Conservation (phyloP, 2,113 vertebrate genomes). For the Chrysemys picta region DNA sequence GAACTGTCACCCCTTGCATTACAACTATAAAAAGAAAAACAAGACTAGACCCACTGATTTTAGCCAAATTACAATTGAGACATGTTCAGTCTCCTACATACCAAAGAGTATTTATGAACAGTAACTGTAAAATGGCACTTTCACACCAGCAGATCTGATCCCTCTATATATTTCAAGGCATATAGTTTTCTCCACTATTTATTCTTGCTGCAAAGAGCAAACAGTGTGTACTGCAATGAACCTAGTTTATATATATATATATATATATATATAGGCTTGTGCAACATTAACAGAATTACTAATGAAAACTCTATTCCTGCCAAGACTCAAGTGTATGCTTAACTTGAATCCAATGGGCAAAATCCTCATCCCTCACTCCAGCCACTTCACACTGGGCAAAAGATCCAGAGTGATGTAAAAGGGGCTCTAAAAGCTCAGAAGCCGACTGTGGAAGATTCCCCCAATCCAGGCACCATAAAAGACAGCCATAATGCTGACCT, state of each 20-base stretch:
- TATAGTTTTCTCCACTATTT: background rate
- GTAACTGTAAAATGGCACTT: background rate
- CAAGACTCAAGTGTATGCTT: background rate
- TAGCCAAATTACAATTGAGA: background rate
- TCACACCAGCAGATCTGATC: background rate
- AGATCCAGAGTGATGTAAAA: constrained; percentile 55
- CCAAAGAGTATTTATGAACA: background rate
- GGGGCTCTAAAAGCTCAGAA: constrained; percentile 58
- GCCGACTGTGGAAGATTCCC: constrained; percentile 2
- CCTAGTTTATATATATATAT: background rate
- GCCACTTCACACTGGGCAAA: background rate
- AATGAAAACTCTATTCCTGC: background rate
- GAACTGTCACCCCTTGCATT: background rate
- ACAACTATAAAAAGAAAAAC: background rate
- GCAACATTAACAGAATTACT: background rate
- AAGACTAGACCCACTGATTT: background rate
- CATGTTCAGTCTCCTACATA: background rate
- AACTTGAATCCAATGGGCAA: constrained; percentile 26
- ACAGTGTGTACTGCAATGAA: background rate
- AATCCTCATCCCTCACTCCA: background rate
- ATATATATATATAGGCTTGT: background rate
- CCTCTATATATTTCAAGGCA: background rate
- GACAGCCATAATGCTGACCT: constrained; percentile 2
- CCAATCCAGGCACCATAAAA: constrained; percentile 25
- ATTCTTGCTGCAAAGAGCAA: background rate